phyloP scores from a whole-genome alignment of 2,113 vertebrate genomes.

The Riparia riparia region DNA sequence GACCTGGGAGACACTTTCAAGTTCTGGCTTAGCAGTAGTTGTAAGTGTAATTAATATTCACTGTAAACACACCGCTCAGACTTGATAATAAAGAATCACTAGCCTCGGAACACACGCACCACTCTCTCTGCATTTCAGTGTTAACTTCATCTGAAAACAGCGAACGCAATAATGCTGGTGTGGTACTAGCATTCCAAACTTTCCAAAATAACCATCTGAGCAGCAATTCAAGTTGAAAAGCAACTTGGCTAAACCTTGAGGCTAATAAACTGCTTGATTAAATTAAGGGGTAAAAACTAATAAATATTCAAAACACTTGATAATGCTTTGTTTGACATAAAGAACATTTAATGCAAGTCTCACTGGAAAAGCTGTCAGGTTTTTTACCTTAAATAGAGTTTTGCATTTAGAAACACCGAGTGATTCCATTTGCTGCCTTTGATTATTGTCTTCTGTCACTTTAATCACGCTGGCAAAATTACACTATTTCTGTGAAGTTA shows the following conservation, averaged over 20 bases:
- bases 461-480: constrained; percentile 70
- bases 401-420: constrained; percentile 67
- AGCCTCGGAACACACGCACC: constrained; percentile 34
- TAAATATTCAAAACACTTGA: constrained; percentile 76
- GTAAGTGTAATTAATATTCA: constrained; percentile 69
- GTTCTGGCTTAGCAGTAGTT: constrained; percentile 37
- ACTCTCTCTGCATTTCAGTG: constrained; percentile 32
- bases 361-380: constrained; percentile 65
- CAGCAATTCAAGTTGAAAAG: constrained; percentile 70
- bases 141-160: constrained; percentile 49
- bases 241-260: constrained; percentile 67
- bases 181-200: constrained; percentile 59
- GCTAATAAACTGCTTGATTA: constrained; percentile 73
- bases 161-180: constrained; percentile 12
- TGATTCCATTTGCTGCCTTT: constrained; percentile 64
- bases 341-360: constrained; percentile 69
- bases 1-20: constrained; percentile 28
- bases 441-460: constrained; percentile 71
- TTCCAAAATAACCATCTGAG: constrained; percentile 73
- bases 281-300: constrained; percentile 74
- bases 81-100: constrained; percentile 62
- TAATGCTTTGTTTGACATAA: constrained; percentile 73
- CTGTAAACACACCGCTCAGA: constrained; percentile 68
- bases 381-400: constrained; percentile 70
- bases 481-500: constrained; percentile 69